Base-by-base conservation (phyloP, 2,888 invertebrate species). In the Priocnemis perturbator region DNA sequence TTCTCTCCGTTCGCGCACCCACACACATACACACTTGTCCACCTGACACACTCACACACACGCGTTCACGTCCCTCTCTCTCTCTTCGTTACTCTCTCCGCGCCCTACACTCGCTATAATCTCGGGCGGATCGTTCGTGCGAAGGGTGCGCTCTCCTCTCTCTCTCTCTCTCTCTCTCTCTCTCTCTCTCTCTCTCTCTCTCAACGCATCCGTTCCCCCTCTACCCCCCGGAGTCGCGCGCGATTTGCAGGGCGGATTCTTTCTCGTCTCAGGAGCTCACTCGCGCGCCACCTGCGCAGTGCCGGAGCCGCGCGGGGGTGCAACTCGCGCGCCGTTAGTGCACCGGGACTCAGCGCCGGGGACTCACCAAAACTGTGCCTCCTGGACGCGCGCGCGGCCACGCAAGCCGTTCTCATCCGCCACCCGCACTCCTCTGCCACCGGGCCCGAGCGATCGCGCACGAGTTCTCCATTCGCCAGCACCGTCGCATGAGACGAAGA, bases 241-340 rank as follows among this genome's bases (percentile, higher is more conserved):
- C 68, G 61, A 73, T 67, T 64, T 70, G 65, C 67, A 73, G 72
- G 69, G 63, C 60, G 69, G 65, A 68, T 67, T 71, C 69, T 67
- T 74, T 70, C 64, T 56, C 47, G 5, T n/a, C n/a, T n/a, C 17
- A 37, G 50, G 50, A n/a, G 17, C 37, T 37, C 37, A 37, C 37
- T 37, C 48, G 64, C 67, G 66, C 44, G 11, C 30, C 52, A 26
- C 21, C 50, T 58, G 37, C 52, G 58, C 52, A 30, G 37, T 44
- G 53, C 47, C 47, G 19, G 19, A n/a, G 19, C 53, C 4, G 15
- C 57, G 21, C 30, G 9, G 3, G 9, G 30, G 23, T 26, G 23
- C 57, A 23, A n/a, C n/a, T n/a, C 19, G 2, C n/a, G 17, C 50
- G 15, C 50, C 50, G n/a, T 17, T 50, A 17, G 50, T 50, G n/a